Conservation (phyloP, 1,140 invertebrate genomes). For the Cyclargus thomasi region DNA sequence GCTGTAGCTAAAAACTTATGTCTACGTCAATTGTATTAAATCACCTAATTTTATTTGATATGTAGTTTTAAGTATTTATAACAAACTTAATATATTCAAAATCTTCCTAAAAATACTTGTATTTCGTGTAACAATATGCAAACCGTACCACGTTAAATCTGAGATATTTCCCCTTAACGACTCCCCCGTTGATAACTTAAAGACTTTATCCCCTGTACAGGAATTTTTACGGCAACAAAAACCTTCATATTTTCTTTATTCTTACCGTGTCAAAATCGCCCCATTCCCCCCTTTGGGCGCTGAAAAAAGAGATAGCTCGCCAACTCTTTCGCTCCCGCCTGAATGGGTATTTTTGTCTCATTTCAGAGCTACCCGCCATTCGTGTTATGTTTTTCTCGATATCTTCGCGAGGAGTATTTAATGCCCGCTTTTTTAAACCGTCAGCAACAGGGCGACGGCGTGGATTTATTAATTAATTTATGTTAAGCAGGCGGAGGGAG, state of each 20-base stretch:
- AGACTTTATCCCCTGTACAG: slow-evolving; percentile 72
- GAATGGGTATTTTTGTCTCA: slow-evolving; percentile 43
- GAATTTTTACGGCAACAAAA: slow-evolving; percentile 74
- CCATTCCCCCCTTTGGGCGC: slow-evolving; percentile 46
- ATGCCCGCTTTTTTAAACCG: slow-evolving; percentile 50
- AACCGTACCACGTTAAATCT: slow-evolving; percentile 36
- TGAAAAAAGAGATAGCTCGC: slow-evolving; percentile 56
- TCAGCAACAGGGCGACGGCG: slow-evolving; percentile 64
- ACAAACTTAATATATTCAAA: too few species aligned
- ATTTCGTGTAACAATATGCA: background rate
- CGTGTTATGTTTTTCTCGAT: slow-evolving; percentile 68
- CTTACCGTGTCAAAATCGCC: slow-evolving; percentile 71
- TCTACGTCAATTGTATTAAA: too few species aligned
- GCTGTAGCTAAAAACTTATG: too few species aligned
- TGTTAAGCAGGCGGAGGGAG: slow-evolving; percentile 58
- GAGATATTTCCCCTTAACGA: slow-evolving; percentile 42
- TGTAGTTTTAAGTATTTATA: too few species aligned
- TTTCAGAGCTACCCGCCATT: slow-evolving; percentile 49
- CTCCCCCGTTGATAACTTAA: slow-evolving; percentile 68
- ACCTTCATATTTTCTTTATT: slow-evolving; percentile 75
- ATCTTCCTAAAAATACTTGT: too few species aligned
- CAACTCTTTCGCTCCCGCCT: slow-evolving; percentile 67
- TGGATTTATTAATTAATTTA: slow-evolving; percentile 72
- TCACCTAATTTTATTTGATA: too few species aligned
- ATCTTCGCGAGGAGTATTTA: slow-evolving; percentile 55